These are phyloP conservation scores for Ictalurus punctatus DNA, from an alignment of 2,113 vertebrate species.

Conservation along the genomic window DNA sequence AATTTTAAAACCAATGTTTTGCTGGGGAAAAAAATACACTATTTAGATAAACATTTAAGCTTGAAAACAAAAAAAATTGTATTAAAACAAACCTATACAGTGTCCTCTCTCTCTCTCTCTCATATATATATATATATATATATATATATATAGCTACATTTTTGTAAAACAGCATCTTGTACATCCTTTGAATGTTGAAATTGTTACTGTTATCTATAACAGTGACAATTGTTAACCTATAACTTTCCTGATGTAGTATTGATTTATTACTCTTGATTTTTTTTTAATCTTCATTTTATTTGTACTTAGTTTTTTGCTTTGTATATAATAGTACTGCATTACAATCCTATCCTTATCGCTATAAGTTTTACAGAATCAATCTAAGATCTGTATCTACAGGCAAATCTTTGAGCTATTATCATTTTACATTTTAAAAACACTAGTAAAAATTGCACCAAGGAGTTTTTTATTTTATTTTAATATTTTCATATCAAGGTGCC, in stretches of 20 bases:
- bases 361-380: background rate
- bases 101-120: too few relatives aligned
- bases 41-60: too few relatives aligned
- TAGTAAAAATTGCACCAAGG: background rate
- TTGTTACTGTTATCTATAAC: background rate
- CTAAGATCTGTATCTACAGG: too few relatives aligned
- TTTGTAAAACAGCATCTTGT: background rate
- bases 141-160: background rate
- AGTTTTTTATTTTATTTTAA: background rate
- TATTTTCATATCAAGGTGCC: background rate
- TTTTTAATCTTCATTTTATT: background rate
- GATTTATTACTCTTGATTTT: background rate
- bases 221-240: background rate
- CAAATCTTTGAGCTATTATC: background rate
- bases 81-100: too few relatives aligned
- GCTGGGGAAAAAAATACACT: too few relatives aligned
- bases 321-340: background rate
- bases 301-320: background rate
- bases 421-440: background rate
- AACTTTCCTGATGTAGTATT: background rate
- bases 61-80: too few relatives aligned
- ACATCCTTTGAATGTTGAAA: background rate
- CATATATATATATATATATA: too few relatives aligned
- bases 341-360: background rate
- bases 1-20: too few relatives aligned